Percentiles rank a stretch among this genome's conserved stretches.
Conservation (phyloP, 2,113 vertebrate species). For the Taurulus bubalis region DNA sequence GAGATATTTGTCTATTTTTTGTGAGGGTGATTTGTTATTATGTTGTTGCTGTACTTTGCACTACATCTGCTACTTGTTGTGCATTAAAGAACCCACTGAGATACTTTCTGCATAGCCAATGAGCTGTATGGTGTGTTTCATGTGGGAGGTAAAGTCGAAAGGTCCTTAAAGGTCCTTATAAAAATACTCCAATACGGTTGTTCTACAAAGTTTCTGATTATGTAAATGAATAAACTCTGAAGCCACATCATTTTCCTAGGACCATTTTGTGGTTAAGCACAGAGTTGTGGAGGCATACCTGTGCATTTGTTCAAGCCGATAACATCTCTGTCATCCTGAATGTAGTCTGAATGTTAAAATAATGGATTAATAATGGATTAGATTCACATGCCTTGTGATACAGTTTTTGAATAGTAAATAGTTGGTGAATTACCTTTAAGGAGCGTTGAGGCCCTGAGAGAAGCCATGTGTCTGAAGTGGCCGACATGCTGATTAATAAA, state of each 20-base stretch:
- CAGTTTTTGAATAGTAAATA: not conserved
- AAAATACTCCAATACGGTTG: not conserved
- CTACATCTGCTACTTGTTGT: not conserved
- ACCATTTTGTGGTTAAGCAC: not conserved
- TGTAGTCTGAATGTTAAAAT: not conserved
- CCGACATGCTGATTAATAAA: conserved; percentile 15
- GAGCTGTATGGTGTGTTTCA: not conserved
- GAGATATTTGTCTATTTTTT: not conserved
- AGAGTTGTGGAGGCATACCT: not conserved
- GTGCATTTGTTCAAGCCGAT: not conserved
- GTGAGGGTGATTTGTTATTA: not conserved
- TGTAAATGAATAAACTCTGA: not conserved
- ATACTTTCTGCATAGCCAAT: not conserved
- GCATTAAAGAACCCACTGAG: not conserved
- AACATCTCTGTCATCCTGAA: not conserved
- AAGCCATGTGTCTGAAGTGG: not conserved
- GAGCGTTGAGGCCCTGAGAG: not conserved
- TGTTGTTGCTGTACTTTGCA: not conserved
- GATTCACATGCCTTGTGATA: not conserved
- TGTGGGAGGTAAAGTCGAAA: not conserved
- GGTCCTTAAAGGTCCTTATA: not conserved
- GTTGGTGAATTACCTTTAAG: not conserved
- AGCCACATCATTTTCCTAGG: not conserved
- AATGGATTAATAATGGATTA: not conserved
- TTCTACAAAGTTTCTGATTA: not conserved